phyloP scores from a whole-genome alignment of 2,113 vertebrate species.

The Eurypyga helias region DNA sequence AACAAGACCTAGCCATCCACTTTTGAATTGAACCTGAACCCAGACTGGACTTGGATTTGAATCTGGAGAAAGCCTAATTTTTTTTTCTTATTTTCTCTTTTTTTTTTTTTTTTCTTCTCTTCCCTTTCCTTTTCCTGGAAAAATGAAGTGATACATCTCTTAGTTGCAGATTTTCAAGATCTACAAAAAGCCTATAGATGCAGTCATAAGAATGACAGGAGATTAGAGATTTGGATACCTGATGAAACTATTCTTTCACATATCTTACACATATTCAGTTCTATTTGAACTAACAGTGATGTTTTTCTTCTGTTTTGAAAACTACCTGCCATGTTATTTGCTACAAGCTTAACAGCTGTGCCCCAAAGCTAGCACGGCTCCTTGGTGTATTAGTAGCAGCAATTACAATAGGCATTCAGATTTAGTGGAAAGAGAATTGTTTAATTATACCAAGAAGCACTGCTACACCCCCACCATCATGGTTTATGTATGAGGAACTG shows the following conservation, averaged over 20 bases:
- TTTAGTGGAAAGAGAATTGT: background rate
- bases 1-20: slow-evolving; percentile 32
- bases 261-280: background rate
- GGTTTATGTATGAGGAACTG: rapidly evolving
- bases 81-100: background rate
- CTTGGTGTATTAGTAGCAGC: too few species aligned
- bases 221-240: background rate
- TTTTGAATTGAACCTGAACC: slow-evolving; percentile 64
- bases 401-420: rapidly evolving
- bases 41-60: background rate
- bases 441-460: background rate
- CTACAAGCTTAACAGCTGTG: background rate
- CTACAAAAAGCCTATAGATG: background rate
- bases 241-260: background rate
- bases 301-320: background rate
- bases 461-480: background rate
- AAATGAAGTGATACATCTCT: background rate
- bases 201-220: background rate
- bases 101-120: too few species aligned
- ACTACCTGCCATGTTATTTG: background rate
- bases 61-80: background rate
- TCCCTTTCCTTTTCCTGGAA: background rate
- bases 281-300: background rate
- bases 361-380: background rate
- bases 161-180: background rate